Percentiles rank a stretch among this genome's conserved stretches.
Conservation (phyloP, 2,113 vertebrate species). For the Petrocephalus microphthalmus region DNA sequence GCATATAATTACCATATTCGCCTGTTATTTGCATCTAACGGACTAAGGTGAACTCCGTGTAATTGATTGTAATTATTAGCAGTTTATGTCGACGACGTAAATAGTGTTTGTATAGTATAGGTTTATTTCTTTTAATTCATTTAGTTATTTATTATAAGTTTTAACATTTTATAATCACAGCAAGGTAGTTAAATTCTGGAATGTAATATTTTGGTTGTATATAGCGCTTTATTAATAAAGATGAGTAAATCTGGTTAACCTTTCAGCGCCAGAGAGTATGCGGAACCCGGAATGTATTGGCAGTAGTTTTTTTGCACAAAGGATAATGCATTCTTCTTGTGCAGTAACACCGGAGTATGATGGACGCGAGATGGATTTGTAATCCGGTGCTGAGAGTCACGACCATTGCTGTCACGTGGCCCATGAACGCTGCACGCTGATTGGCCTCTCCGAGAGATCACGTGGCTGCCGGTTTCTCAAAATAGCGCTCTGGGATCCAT, state of each 20-base stretch:
- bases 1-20: neutral
- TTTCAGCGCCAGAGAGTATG: neutral
- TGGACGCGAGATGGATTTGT: neutral
- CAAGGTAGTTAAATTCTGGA: neutral
- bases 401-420: neutral
- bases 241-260: neutral
- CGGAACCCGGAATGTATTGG: neutral
- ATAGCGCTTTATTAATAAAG: neutral
- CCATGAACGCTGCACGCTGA: neutral
- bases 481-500: neutral
- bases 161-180: neutral
- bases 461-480: neutral
- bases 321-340: neutral
- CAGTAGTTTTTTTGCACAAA: neutral
- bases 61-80: neutral
- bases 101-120: neutral
- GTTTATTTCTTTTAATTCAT: neutral
- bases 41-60: neutral
- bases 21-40: neutral
- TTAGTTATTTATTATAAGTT: neutral
- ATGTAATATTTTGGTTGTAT: neutral
- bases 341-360: neutral
- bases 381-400: slow-evolving; percentile 2
- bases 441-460: neutral
- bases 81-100: neutral